These are phyloP conservation scores for Ictalurus furcatus DNA, from an alignment of 2,113 vertebrate genomes.

Conservation along the genomic window DNA sequence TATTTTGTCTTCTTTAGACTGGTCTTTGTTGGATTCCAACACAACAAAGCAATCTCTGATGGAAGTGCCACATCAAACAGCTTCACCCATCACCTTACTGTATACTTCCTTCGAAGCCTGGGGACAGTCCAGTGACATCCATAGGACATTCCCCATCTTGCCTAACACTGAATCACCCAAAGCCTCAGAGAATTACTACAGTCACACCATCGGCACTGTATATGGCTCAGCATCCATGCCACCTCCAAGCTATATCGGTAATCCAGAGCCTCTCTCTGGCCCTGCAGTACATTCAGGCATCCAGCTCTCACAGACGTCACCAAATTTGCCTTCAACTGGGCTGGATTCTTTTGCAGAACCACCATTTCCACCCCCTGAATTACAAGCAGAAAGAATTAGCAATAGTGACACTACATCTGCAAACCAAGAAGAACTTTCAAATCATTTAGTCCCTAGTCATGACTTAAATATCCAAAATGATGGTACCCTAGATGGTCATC, in stretches of 20 bases:
- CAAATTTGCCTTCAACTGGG: constrained; percentile 38
- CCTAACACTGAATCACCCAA: constrained; percentile 51
- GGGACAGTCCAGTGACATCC: constrained; percentile 41
- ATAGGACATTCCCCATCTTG: constrained; percentile 42
- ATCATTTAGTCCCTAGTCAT: constrained; percentile 51
- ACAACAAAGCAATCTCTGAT: constrained; percentile 57
- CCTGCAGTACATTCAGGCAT: constrained; percentile 44
- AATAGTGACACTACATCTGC: constrained; percentile 23
- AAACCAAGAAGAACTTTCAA: constrained; percentile 47
- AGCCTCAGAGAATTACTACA: constrained; percentile 47
- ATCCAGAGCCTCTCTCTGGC: constrained; percentile 42
- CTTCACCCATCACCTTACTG: constrained; percentile 72
- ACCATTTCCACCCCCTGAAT: constrained; percentile 42
- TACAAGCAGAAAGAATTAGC: not conserved
- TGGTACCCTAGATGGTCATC: constrained; percentile 43
- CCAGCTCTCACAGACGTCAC: constrained; percentile 24
- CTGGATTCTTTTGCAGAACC: constrained; percentile 27
- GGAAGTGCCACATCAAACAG: constrained; percentile 60
- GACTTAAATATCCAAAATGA: constrained; percentile 47
- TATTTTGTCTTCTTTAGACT: constrained; percentile 66
- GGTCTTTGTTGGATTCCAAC: constrained; percentile 63
- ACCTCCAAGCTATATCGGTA: constrained; percentile 33
- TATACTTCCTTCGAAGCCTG: constrained; percentile 64
- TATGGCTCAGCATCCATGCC: not conserved
- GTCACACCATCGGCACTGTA: constrained; percentile 34